Evolutionary conservation across 2,888 invertebrate genomes (phyloP), one percentile per base, ranked within the genome.

Genomic region (Diarsia rubi): DNA sequence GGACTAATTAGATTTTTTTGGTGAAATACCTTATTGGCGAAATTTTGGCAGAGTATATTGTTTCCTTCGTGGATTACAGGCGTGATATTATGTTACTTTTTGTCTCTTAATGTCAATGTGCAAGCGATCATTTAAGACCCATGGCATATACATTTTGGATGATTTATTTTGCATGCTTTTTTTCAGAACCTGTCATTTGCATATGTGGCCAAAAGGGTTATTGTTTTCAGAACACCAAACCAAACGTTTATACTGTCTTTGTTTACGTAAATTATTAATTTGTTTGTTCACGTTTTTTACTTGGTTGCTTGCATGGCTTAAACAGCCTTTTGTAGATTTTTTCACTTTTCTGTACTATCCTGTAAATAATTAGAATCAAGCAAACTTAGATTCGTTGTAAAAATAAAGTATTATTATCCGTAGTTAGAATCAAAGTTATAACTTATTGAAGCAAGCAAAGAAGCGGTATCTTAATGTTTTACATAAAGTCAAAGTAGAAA

Each of bases 401-500:
- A 45, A 27, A 27, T 14, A n/a, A 47, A 21, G 11, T 11, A 31
- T 31, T 11, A 31, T 31, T 8, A 12, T 45, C 24, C 45, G 31
- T 47, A 11, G 16, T 37, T 11, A 45, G 5, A 31, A 68, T 37
- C 31, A 42, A 49, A 45, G 47, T 47, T 31, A 57, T 54, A 16
- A 14, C 12, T 24, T 54, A 14, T 21, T 21, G 8, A 49, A 21
- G 49, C 21, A 9, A 49, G 49, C 57, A 27, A 16, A 57, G 27
- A 57, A 57, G 57, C 27, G 27, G 8, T 16, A 57, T 57, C 8
- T 57, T 57, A 57, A 57, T 19, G 44, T 68, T 73, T 67, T 65
- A 81, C 81, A 73, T 62, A 62, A 74, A 78, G 67, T 71, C 72
- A 83, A 74, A 74, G 82, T 49, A 73, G 52, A 69, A 54, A 45